Base-by-base conservation (phyloP, 2,888 invertebrate genomes). In the Lepas anatifera region DNA sequence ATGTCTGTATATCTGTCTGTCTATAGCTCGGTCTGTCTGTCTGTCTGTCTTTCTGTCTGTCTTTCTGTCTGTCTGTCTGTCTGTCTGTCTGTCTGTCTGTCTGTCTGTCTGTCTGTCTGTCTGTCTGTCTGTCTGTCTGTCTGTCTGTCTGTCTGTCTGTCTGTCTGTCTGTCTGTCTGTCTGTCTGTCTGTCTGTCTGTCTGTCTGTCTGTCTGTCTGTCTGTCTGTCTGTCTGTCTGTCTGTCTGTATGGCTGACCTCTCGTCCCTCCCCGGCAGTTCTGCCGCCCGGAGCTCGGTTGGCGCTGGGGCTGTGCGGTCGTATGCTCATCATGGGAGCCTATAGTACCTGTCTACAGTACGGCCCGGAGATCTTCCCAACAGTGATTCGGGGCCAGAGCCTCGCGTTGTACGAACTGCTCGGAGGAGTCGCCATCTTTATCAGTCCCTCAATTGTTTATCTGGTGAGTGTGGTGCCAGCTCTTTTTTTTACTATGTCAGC, bases 311-410 rank as follows among this genome's bases (percentile, higher is more conserved):
- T 94, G 72, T 81, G 89, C 72, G 92, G 92, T 6, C 83, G 93
- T 27, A 92, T 93, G 75, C 89, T 90, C 73, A 89, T 93, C 22
- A 93, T 92, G 78, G 91, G 92, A 68, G 89, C 92, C 0, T 93
- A 93, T 80, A 93, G 92, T 79, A 92, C 93, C 74, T 92, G 92
- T 0, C 84, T 93, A 1, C 93, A 93, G 75, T 94, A 92, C 79
- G 92, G 92, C 0, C 92, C 93, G 0, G 93, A 94, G 78, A 80
- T 94, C 22, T 78, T 93, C 16, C 93, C 93, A 0, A 94, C 93
- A 0, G 92, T 92, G 1, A 90, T 94, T 0, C 79, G 93, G 66
- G 92, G 91, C 0, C 92, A 92, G 78, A 92, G 92, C 0, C 90
- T 93, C 0, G 90, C 92, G 0, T 81, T 92, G 25, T 89, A 92